Evolutionary conservation across 2,113 vertebrate genomes (phyloP), one percentile per base, ranked within the genome.

Genomic region (Benthochromis sp.): DNA sequence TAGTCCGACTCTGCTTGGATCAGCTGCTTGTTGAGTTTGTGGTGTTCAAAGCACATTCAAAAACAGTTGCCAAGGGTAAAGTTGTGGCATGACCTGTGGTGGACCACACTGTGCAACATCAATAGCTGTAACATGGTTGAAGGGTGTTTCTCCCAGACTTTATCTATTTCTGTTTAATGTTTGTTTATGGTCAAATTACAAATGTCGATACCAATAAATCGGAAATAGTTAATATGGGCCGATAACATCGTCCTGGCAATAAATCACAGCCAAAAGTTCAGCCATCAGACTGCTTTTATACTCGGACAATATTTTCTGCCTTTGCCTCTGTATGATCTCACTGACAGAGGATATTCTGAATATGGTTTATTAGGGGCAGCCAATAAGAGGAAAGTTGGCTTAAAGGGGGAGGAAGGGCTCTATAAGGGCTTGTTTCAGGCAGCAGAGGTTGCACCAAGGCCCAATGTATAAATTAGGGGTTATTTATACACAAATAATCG

Each of bases 151-250:
- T 76, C 24, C 43, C 14, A 17, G 43, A 17, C 43, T 29, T 29
- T 6, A 7, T 47, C 21, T 47, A 29, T 27, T 73, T 24, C 11
- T 43, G 2, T 50, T 76, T 50, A 31, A 76, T 50, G 16, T 50
- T 50, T 29, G 27, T 76, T 29, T 8, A 47, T 29, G 14, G 9
- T 45, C 24, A 27, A 19, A 19, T 76, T 29, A 50, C 6, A 76
- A 76, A 50, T 50, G 43, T 7, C 3, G 16, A 76, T 76, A 31
- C 16, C 24, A 50, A 19, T 31, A 50, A 17, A 50, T 50, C 2
- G 2, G 9, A 47, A 76, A 31, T 76, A 76, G 6, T 0, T 73
- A 1, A 47, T 17, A 73, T 17, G 13, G 21, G 1, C 43, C 2
- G 4, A 47, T 50, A 4, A 76, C 6, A 12, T 50, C 6, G 3